Evolutionary conservation across 2,113 vertebrate genomes (phyloP).

Genomic region (Anhinga anhinga): DNA sequence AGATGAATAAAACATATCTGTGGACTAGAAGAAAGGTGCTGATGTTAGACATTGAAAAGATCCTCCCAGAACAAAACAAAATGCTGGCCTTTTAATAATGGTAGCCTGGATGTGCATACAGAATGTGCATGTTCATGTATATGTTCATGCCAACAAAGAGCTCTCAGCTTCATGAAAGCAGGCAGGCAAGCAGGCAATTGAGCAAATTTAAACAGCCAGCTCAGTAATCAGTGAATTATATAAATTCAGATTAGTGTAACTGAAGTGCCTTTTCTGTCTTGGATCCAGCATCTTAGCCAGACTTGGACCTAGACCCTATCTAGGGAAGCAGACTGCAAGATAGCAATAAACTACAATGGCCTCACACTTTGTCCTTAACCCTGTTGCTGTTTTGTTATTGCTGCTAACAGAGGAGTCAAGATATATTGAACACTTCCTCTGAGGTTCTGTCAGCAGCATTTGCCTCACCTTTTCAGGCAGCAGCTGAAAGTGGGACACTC

Average conservation of each 20-base stretch:
- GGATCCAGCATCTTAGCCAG: neutral
- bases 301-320: neutral
- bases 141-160: neutral
- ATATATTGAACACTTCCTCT: neutral
- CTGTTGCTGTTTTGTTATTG: neutral
- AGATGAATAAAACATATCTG: neutral
- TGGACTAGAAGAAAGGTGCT: neutral
- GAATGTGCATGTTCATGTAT: neutral
- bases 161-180: neutral
- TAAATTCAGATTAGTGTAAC: neutral
- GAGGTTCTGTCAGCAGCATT: neutral
- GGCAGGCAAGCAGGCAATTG: neutral
- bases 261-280: neutral
- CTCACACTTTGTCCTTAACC: neutral
- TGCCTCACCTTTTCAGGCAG: neutral
- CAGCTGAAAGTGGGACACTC: neutral
- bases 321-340: neutral
- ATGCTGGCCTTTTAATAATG: neutral
- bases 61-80: neutral
- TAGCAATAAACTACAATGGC: neutral
- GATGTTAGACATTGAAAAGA: neutral
- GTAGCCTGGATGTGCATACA: neutral
- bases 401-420: neutral
- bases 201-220: neutral
- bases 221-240: neutral